These are phyloP conservation scores for Heliconius ismenius DNA, from an alignment of 2,888 invertebrate genomes.

Conservation along the genomic window DNA sequence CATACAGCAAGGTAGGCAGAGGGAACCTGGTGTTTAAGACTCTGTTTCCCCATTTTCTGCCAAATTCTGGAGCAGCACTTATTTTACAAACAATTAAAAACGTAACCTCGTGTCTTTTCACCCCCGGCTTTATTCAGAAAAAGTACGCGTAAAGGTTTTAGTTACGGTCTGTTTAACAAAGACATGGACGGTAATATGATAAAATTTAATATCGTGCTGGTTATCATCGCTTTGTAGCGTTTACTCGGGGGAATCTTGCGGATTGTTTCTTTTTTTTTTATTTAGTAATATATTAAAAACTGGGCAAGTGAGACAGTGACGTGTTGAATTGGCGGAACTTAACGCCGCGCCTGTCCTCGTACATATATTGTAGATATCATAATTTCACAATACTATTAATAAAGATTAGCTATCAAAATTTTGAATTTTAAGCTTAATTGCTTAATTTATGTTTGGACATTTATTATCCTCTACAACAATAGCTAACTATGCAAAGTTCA, in stretches of 20 bases:
- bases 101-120: conserved; percentile 4
- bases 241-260: conserved; percentile 4
- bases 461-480: conserved; percentile 30
- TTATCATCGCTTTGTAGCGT: conserved; percentile 15
- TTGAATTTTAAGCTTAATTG: conserved; percentile 1
- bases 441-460: conserved; percentile 32
- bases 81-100: not conserved
- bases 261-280: conserved; percentile 5
- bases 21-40: too few species aligned
- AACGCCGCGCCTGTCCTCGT: too few species aligned
- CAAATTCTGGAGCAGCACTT: not conserved
- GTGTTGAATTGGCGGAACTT: too few species aligned
- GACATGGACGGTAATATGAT: conserved; percentile 29
- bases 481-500: conserved; percentile 26
- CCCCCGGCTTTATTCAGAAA: conserved; percentile 14
- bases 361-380: too few species aligned
- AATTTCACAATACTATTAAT: not conserved
- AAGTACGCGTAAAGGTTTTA: conserved; percentile 23
- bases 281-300: too few species aligned
- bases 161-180: conserved; percentile 27
- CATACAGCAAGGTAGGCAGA: too few species aligned
- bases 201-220: conserved; percentile 16
- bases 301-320: too few species aligned
- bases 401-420: not conserved
- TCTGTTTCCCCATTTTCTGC: too few species aligned